Evolutionary conservation across 1,140 invertebrate species (phyloP).

Genomic region (Aplysia californica): DNA sequence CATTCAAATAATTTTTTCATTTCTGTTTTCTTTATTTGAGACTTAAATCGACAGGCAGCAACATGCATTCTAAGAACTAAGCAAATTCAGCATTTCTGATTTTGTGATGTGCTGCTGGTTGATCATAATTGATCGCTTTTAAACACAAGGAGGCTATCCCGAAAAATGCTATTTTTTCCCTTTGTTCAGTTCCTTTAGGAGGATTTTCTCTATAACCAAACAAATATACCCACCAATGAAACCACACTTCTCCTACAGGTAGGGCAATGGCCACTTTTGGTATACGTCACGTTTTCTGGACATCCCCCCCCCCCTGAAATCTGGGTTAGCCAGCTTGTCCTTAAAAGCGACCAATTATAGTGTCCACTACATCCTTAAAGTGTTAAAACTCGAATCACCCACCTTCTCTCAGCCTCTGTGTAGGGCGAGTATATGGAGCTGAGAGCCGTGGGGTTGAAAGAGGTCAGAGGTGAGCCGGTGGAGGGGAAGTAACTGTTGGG

Average conservation of each 20-base stretch:
- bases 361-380: neutral
- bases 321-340: too few relatives aligned
- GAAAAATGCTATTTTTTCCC: too few relatives aligned
- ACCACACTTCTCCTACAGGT: too few relatives aligned
- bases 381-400: neutral
- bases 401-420: constrained; percentile 57
- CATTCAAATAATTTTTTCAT: too few relatives aligned
- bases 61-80: neutral
- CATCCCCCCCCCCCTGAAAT: neutral
- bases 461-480: constrained; percentile 31
- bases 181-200: neutral
- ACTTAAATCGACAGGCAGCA: too few relatives aligned
- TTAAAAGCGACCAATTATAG: too few relatives aligned
- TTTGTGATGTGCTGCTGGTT: neutral
- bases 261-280: too few relatives aligned
- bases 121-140: too few relatives aligned
- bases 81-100: neutral
- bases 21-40: too few relatives aligned
- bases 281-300: neutral
- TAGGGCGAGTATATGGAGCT: constrained; percentile 62
- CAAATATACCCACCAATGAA: too few relatives aligned
- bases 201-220: neutral
- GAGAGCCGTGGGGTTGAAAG: constrained; percentile 43
- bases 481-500: constrained; percentile 51
- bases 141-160: too few relatives aligned